phyloP scores from a whole-genome alignment of 2,113 vertebrate species.

The Pluvianellus socialis region DNA sequence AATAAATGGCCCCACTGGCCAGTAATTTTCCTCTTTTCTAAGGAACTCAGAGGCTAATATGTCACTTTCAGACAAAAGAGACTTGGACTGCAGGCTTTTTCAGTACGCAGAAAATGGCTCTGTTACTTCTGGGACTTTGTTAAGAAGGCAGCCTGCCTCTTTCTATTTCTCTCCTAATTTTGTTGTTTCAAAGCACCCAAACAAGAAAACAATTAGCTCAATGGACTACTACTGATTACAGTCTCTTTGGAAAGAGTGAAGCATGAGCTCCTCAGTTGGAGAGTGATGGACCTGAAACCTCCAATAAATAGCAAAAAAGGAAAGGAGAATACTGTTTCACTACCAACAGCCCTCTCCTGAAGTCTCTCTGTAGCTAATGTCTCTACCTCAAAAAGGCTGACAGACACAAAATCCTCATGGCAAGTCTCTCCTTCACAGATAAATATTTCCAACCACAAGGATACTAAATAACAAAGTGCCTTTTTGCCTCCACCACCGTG shows the following conservation, averaged over 20 bases:
- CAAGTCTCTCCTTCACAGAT: background rate
- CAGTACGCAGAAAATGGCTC: background rate
- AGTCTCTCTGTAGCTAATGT: background rate
- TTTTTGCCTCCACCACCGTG: background rate
- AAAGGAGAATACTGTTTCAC: background rate
- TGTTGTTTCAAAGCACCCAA: background rate
- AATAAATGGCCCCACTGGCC: background rate
- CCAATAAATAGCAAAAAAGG: background rate
- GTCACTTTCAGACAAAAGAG: background rate
- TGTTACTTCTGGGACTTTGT: background rate
- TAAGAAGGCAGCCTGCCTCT: background rate
- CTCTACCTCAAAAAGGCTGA: background rate
- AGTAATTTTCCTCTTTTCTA: background rate
- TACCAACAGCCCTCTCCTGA: background rate
- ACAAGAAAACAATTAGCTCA: constrained; percentile 1
- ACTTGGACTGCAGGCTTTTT: background rate
- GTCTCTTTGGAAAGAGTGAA: background rate
- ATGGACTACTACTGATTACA: background rate
- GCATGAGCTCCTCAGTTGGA: background rate
- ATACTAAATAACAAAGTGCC: background rate
- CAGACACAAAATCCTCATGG: background rate
- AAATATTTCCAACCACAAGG: background rate
- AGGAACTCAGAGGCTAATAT: background rate
- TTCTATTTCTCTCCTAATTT: background rate
- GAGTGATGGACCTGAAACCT: background rate